Evolutionary conservation across 2,888 invertebrate genomes (phyloP).

Genomic region (Watsonalla binaria): DNA sequence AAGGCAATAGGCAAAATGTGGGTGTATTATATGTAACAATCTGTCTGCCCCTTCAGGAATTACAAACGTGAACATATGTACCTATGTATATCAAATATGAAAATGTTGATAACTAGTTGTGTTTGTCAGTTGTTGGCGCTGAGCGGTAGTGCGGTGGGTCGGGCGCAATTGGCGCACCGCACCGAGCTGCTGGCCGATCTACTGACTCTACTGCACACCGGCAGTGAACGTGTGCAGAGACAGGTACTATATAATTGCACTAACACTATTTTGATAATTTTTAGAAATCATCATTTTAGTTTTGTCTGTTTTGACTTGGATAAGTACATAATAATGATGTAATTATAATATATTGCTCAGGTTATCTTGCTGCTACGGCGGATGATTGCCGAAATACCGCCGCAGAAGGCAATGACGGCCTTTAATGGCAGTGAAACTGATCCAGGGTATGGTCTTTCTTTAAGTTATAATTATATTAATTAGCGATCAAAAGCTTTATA

Average conservation of each 20-base stretch:
- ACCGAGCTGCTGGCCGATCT: constrained; percentile 90
- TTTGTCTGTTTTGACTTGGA: too few species aligned
- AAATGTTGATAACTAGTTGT: neutral
- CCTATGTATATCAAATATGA: too few species aligned
- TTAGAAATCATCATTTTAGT: too few species aligned
- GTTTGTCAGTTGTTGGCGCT: constrained; percentile 84
- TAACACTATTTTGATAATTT: too few species aligned
- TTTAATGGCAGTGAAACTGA: constrained; percentile 72
- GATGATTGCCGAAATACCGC: constrained; percentile 93
- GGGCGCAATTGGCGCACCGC: constrained; percentile 94
- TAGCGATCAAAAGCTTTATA: too few species aligned
- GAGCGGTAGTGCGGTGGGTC: constrained; percentile 94
- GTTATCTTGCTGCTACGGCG: constrained; percentile 91
- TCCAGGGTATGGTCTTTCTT: constrained; percentile 13
- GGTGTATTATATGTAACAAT: too few species aligned
- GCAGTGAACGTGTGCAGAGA: constrained; percentile 95
- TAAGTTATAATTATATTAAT: too few species aligned
- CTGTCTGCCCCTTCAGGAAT: too few species aligned
- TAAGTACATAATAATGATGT: too few species aligned
- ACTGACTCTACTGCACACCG: constrained; percentile 92
- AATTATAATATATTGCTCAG: constrained; percentile 45
- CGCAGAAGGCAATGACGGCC: constrained; percentile 88
- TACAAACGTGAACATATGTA: too few species aligned
- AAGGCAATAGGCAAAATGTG: too few species aligned
- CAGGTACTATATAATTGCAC: constrained; percentile 79